Conservation (phyloP, 2,888 invertebrate genomes). For the Troides helena region DNA sequence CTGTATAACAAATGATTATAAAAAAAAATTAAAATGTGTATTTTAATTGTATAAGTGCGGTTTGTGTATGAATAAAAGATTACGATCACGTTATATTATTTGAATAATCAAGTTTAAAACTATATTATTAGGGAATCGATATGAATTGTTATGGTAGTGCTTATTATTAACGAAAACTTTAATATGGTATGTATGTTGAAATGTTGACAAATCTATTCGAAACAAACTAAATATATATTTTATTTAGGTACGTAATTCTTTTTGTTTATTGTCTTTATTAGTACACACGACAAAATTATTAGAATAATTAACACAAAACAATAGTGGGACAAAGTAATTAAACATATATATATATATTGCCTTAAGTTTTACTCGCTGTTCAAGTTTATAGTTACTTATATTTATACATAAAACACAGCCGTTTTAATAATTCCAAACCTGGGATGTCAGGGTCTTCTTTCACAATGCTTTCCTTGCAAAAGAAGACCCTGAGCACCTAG, state of each 20-base stretch:
- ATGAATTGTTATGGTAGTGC: slow-evolving; percentile 12
- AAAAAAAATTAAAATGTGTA: background rate
- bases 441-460: too few relatives aligned
- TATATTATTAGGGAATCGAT: background rate
- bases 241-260: background rate
- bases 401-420: too few relatives aligned
- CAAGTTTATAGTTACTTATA: slow-evolving; percentile 46
- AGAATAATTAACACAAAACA: too few relatives aligned
- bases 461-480: too few relatives aligned
- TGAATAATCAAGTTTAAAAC: background rate
- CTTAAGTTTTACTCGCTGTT: slow-evolving; percentile 43
- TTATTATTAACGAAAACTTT: background rate
- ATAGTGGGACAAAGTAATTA: background rate
- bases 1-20: background rate
- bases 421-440: too few relatives aligned
- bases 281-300: background rate
- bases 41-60: background rate
- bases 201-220: background rate
- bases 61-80: background rate
- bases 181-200: background rate
- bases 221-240: slow-evolving; percentile 1
- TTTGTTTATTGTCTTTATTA: background rate
- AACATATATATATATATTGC: background rate
- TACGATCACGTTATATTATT: background rate
- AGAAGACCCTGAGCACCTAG: too few relatives aligned